Evolutionary conservation across 2,797 vertebrate species (phyloP), one percentile per base, ranked within the genome.

Genomic region (Pangasius krempfi): DNA sequence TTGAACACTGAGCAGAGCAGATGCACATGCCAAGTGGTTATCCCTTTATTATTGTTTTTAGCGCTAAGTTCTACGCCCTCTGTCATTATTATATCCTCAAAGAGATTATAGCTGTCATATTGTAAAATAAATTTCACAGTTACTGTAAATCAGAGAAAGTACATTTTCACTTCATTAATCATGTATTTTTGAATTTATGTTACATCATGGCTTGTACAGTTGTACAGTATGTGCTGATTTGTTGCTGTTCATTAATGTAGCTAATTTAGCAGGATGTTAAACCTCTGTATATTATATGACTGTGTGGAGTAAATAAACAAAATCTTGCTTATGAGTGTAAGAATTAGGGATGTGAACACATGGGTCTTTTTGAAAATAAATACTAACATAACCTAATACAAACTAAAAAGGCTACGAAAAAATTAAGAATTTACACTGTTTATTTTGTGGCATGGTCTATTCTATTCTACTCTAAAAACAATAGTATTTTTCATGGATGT

Each of bases 11-110:
- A 83, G 58, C 4, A n/a, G 13, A 47, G 1, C 80, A 44, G 25
- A 64, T 64, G 25, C 40, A 84, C 58, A 66, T n/a, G 60, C 40
- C 60, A 47, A 3, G 22, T 47, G 58, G 7, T 18, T 64, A 83
- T 83, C n/a, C 58, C 27, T 44, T 5, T 83, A 83, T 82, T 82
- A 62, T 44, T 82, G 22, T 64, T 80, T 76, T 37, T 58, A 58
- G 16, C 9, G 0, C 27, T 62, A 37, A 83, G 16, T 50, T 66
- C 22, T 44, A 44, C 7, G n/a, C 20, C 27, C 25, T 14, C 20
- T n/a, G 27, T 47, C n/a, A 66, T 84, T 84, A 18, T 50, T 83
- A n/a, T 27, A n/a, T 22, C 7, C 9, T 83, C n/a, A 83, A 40
- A 82, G 22, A 82, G 25, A 83, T 16, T 82, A 44, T n/a, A n/a